A percentile compares a stretch with the other conserved stretches of the same genome.
These are phyloP conservation scores for Felis chaus DNA, from an alignment of 2,113 vertebrate species.

Conservation along the genomic window DNA sequence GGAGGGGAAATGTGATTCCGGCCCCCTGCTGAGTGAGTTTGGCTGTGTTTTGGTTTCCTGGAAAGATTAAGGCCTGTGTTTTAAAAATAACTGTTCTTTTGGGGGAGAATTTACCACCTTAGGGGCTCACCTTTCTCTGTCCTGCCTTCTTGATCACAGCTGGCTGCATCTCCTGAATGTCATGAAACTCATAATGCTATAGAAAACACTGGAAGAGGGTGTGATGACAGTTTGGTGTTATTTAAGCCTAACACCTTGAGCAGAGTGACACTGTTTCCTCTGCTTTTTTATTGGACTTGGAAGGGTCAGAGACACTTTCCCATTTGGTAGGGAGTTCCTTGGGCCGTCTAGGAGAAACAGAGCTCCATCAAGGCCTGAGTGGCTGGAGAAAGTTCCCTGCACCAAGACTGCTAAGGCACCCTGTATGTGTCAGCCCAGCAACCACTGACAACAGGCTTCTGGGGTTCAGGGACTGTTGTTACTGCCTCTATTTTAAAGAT, in stretches of 20 bases:
- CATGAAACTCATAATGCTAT: background rate
- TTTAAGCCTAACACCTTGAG: background rate
- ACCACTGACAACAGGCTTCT: background rate
- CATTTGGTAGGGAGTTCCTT: background rate
- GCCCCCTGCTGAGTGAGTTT: slow-evolving; percentile 47
- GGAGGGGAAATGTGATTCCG: slow-evolving; percentile 41
- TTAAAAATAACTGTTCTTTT: slow-evolving; percentile 43
- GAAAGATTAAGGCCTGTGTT: slow-evolving; percentile 66
- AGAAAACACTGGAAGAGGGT: background rate
- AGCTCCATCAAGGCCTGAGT: background rate
- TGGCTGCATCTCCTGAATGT: background rate
- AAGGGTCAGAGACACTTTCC: background rate
- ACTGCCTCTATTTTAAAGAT: background rate
- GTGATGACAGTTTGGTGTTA: background rate
- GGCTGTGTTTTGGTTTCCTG: slow-evolving; percentile 77
- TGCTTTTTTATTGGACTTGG: background rate
- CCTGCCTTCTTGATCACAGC: background rate
- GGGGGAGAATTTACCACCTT: background rate
- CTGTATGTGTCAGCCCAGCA: background rate
- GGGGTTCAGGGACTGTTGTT: background rate
- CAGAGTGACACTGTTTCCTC: background rate
- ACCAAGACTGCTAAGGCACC: background rate
- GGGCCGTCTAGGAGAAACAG: background rate
- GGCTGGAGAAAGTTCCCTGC: background rate
- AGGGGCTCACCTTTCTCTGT: background rate